Percentiles rank a stretch among this genome's conserved stretches.
Evolutionary conservation across 2,797 vertebrate genomes (phyloP).

Genomic region (Knipowitschia caucasica): DNA sequence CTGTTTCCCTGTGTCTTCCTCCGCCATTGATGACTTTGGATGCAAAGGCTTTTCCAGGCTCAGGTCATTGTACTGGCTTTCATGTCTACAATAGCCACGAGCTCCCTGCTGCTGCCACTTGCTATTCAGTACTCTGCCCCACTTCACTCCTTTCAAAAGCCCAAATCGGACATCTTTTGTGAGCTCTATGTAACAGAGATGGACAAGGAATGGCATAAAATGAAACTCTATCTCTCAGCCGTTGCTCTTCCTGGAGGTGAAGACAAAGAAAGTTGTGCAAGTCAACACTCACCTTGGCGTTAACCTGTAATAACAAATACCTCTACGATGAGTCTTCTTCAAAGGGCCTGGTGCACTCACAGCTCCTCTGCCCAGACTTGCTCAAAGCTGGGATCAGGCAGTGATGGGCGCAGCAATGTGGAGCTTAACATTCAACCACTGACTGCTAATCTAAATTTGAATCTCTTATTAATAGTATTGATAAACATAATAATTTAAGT

Average conservation of each 20-base stretch:
- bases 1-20: slow-evolving; percentile 57
- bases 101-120: slow-evolving; percentile 66
- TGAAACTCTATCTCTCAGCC: slow-evolving; percentile 6
- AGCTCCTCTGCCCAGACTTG: slow-evolving; percentile 53
- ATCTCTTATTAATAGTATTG: background rate
- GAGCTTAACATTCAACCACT: background rate
- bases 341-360: slow-evolving; percentile 28
- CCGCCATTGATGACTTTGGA: slow-evolving; percentile 55
- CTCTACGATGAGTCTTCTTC: slow-evolving; percentile 25
- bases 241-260: background rate
- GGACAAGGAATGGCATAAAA: slow-evolving; percentile 21
- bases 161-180: slow-evolving; percentile 24
- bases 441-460: background rate
- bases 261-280: slow-evolving; percentile 16
- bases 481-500: background rate
- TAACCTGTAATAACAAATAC: slow-evolving; percentile 22
- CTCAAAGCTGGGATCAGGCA: slow-evolving; percentile 50
- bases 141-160: slow-evolving; percentile 45
- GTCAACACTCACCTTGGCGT: slow-evolving; percentile 9
- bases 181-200: slow-evolving; percentile 15
- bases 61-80: slow-evolving; percentile 68
- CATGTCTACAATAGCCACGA: slow-evolving; percentile 57
- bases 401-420: slow-evolving; percentile 28
- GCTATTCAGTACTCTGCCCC: slow-evolving; percentile 60
- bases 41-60: slow-evolving; percentile 38